phyloP scores from a whole-genome alignment of 2,888 invertebrate species.

The Drosophila aldrichi region DNA sequence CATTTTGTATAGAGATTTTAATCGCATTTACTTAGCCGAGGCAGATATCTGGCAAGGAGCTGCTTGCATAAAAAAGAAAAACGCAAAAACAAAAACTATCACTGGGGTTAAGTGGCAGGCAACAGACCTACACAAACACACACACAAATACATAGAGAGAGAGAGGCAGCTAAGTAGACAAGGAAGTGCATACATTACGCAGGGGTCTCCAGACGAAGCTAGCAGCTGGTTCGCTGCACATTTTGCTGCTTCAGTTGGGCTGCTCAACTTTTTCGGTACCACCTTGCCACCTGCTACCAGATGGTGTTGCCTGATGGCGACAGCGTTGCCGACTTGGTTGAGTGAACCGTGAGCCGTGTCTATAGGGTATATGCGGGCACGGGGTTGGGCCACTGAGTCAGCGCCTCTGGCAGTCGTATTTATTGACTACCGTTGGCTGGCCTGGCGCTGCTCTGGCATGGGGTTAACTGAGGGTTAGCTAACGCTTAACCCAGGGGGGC shows the following conservation, averaged over 20 bases:
- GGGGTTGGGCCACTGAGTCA: slow-evolving; percentile 32
- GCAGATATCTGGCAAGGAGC: slow-evolving; percentile 24
- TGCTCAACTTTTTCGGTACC: slow-evolving; percentile 47
- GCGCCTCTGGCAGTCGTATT: slow-evolving; percentile 23
- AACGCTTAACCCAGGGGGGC: slow-evolving; percentile 33
- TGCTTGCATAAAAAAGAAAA: neutral
- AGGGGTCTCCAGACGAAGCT: slow-evolving; percentile 8
- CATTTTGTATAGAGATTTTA: slow-evolving; percentile 66
- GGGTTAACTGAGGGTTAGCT: slow-evolving; percentile 52
- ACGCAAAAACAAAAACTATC: slow-evolving; percentile 53
- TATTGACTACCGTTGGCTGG: slow-evolving; percentile 41
- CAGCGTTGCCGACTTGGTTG: slow-evolving; percentile 36
- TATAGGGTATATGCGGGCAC: neutral
- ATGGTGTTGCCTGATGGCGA: slow-evolving; percentile 35
- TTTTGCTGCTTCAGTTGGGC: slow-evolving; percentile 35
- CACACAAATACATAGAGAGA: too few species aligned
- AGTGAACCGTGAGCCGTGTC: slow-evolving; percentile 29
- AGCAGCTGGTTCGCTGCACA: slow-evolving; percentile 53
- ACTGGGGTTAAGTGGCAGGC: slow-evolving; percentile 64
- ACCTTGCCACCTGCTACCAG: slow-evolving; percentile 54
- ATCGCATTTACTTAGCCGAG: slow-evolving; percentile 46
- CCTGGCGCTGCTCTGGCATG: slow-evolving; percentile 16
- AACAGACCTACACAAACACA: neutral
- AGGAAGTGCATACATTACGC: slow-evolving; percentile 24
- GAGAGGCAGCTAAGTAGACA: neutral